Conservation (phyloP, 2,113 vertebrate genomes). For the Tamias sibiricus region DNA sequence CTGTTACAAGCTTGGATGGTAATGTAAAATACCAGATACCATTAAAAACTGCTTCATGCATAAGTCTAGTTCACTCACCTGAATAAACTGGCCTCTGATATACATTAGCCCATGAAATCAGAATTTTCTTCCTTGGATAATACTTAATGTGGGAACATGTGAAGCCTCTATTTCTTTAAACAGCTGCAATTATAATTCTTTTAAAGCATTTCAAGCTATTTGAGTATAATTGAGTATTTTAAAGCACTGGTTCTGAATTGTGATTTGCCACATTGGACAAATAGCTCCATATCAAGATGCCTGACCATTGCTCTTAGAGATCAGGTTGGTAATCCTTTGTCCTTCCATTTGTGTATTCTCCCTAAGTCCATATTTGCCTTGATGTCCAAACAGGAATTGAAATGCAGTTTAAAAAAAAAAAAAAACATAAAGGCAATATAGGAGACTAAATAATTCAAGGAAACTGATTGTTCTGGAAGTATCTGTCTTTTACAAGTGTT, state of each 20-base stretch:
- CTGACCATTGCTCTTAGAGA: background rate
- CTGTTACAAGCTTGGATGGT: background rate
- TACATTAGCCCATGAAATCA: constrained; percentile 26
- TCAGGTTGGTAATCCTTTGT: background rate
- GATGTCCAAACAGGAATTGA: background rate
- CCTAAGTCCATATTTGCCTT: background rate
- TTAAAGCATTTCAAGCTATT: background rate
- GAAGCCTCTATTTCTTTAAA: background rate
- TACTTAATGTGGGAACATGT: constrained; percentile 7
- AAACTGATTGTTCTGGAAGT: constrained; percentile 39
- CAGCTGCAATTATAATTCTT: constrained; percentile 40
- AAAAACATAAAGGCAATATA: constrained; percentile 10
- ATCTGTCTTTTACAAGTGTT: constrained; percentile 60
- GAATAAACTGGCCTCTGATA: constrained; percentile 49
- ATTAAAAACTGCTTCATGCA: background rate
- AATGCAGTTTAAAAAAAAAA: constrained; percentile 42
- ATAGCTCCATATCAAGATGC: background rate
- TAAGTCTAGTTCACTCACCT: constrained; percentile 56
- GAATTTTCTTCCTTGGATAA: constrained; percentile 50
- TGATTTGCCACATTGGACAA: background rate
- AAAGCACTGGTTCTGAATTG: constrained; percentile 25
- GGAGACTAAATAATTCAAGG: constrained; percentile 57
- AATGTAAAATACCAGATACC: constrained; percentile 29
- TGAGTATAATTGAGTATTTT: background rate
- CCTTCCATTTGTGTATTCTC: background rate